A percentile compares a stretch with the other conserved stretches of the same genome.
These are phyloP conservation scores for Anoura caudifer DNA, from an alignment of 2,113 vertebrate species.

Conservation along the genomic window DNA sequence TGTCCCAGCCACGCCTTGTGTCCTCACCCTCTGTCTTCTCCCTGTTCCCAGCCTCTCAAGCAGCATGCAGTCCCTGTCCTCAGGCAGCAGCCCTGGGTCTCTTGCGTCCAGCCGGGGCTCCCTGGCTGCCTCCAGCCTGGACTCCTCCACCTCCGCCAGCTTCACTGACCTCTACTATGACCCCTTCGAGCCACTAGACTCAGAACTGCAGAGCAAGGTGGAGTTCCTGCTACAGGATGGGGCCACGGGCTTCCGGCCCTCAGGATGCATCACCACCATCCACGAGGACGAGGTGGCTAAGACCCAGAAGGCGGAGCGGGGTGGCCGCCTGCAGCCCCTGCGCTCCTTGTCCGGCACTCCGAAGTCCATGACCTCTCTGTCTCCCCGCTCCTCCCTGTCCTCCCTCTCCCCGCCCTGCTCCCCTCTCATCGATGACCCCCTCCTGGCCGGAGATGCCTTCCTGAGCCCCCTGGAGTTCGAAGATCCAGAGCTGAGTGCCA, in stretches of 20 bases:
- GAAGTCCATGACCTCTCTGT: slow-evolving; percentile 92
- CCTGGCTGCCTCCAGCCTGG: slow-evolving; percentile 91
- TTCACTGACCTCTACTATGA: slow-evolving; percentile 95
- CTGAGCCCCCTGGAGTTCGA: slow-evolving; percentile 83
- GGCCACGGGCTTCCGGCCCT: slow-evolving; percentile 87
- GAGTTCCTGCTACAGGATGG: slow-evolving; percentile 92
- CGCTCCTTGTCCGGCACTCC: slow-evolving; percentile 91
- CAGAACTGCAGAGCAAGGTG: slow-evolving; percentile 92
- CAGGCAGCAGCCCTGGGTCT: slow-evolving; percentile 94
- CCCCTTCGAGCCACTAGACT: slow-evolving; percentile 88
- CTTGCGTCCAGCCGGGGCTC: slow-evolving; percentile 94
- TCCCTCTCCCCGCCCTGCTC: slow-evolving; percentile 96
- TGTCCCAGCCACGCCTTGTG: fast-evolving
- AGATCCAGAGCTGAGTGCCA: slow-evolving; percentile 82
- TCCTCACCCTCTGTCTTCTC: background rate
- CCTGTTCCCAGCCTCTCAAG: slow-evolving; percentile 87
- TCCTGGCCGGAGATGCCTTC: slow-evolving; percentile 88
- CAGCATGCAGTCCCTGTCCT: slow-evolving; percentile 96
- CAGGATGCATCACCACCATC: slow-evolving; percentile 95
- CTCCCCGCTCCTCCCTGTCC: slow-evolving; percentile 95
- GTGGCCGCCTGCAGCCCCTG: slow-evolving; percentile 83
- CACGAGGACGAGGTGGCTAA: slow-evolving; percentile 92
- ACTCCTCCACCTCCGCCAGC: slow-evolving; percentile 94
- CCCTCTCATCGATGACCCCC: slow-evolving; percentile 88
- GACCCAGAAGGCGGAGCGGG: slow-evolving; percentile 75